Evolutionary conservation across 2,797 vertebrate genomes (phyloP), one percentile per base, ranked within the genome.

Genomic region (Dendrocincla fuliginosa): DNA sequence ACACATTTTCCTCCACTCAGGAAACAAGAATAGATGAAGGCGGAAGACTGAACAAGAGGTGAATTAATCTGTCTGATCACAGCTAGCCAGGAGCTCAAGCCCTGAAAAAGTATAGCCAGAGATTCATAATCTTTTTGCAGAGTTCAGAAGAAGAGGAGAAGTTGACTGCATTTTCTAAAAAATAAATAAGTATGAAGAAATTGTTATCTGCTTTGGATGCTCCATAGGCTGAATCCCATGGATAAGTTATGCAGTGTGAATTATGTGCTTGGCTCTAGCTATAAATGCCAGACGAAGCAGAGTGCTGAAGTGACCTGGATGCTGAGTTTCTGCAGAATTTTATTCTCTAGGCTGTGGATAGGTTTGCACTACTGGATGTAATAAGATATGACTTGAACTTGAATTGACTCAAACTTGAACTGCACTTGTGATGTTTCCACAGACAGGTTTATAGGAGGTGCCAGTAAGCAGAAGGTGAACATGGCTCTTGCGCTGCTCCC

Each of bases 321-420:
- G 82, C 86, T 83, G 95, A 71, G 80, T 89, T 96, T 74, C 61
- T 87, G 78, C 71, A 64, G 87, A n/a, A 61, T 92, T 89, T 64
- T 82, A 4, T 87, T 81, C 89, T 89, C 60, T 13, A 13, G 81
- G 71, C 89, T 80, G 11, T 39, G 68, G 46, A 55, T 52, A 88
- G 91, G 80, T 94, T 77, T 96, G 84, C 87, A 64, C 76, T 30
- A 7, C 50, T 59, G 79, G 73, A 87, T 69, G 61, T 92, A 61
- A 87, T 90, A 65, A 83, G 78, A 87, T 80, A 78, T 63, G 96
- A 95, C 90, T 96, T 92, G 87, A 91, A 88, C 93, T 93, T 63
- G 86, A 71, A 82, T 65, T 82, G 95, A 60, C 93, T 96, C 52
- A 52, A 46, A 69, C 69, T 81, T n/a, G 84, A 89, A 13, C 84